Evolutionary conservation across 2,797 vertebrate species (phyloP).

Genomic region (Sparus aurata): DNA sequence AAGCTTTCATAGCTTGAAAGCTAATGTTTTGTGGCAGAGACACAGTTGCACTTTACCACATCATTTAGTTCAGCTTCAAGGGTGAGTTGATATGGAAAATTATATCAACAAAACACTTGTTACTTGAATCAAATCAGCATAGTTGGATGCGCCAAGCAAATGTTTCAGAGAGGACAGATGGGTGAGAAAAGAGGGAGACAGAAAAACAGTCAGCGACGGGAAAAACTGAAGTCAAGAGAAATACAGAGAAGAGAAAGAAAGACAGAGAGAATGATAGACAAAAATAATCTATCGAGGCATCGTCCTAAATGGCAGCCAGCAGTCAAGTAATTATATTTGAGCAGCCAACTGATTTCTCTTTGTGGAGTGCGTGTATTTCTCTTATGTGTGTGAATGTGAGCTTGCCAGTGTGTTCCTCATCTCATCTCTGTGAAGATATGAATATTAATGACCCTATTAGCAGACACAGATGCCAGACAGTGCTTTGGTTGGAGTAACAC

Average conservation of each 20-base stretch:
- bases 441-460: conserved; percentile 81
- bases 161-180: conserved; percentile 25
- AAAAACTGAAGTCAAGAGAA: conserved; percentile 23
- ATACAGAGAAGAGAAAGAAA: conserved; percentile 10
- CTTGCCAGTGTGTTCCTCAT: conserved; percentile 58
- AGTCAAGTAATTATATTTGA: conserved; percentile 79
- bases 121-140: conserved; percentile 35
- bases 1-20: neutral
- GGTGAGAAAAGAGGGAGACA: neutral
- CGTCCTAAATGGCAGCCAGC: conserved; percentile 68
- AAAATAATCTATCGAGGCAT: conserved; percentile 58
- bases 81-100: conserved; percentile 2
- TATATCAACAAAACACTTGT: conserved; percentile 14
- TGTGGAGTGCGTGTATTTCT: conserved; percentile 30
- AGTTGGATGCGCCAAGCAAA: neutral
- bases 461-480: conserved; percentile 68
- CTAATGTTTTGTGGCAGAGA: conserved; percentile 2
- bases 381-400: conserved; percentile 41
- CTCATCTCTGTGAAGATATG: conserved; percentile 74
- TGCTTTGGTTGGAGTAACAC: conserved; percentile 68
- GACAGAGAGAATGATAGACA: conserved; percentile 35
- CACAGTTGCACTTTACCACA: neutral
- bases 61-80: neutral
- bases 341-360: conserved; percentile 76
- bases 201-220: conserved; percentile 8